phyloP scores from a whole-genome alignment of 2,113 vertebrate species.

The Rhea americana region DNA sequence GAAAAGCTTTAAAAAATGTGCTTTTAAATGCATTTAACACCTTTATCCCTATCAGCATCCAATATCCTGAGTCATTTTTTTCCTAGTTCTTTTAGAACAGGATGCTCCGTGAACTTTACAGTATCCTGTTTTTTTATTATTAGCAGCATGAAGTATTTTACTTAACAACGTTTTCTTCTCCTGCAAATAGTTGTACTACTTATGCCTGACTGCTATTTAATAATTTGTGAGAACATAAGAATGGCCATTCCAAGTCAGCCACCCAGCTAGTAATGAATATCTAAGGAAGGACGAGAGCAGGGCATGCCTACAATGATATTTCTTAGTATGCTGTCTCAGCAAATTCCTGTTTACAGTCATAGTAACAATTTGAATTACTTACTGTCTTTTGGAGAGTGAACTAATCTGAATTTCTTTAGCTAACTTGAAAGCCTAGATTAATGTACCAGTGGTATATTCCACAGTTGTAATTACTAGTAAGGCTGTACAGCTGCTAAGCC shows the following conservation, averaged over 20 bases:
- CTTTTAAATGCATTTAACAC: neutral
- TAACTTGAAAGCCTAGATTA: neutral
- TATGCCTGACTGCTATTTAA: neutral
- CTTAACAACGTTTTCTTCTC: neutral
- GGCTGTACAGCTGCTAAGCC: neutral
- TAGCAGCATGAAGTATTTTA: neutral
- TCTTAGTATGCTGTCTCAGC: neutral
- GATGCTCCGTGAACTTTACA: neutral
- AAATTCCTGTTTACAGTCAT: neutral
- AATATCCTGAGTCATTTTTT: neutral
- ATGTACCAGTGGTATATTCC: neutral
- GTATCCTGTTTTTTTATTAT: neutral
- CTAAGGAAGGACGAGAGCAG: neutral
- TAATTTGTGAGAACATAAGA: conserved; percentile 1
- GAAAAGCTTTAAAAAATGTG: neutral
- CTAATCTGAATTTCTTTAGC: neutral
- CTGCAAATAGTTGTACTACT: neutral
- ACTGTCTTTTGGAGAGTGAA: neutral
- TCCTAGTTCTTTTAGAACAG: neutral
- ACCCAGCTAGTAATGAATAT: neutral
- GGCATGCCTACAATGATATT: neutral
- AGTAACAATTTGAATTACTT: neutral
- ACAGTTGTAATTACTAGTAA: neutral
- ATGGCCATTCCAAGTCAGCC: neutral
- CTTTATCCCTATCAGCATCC: neutral